These are phyloP conservation scores for Parazoanthus atlanticus DNA, from an alignment of 92 coral and sea anemone genomes.

Conservation along the genomic window DNA sequence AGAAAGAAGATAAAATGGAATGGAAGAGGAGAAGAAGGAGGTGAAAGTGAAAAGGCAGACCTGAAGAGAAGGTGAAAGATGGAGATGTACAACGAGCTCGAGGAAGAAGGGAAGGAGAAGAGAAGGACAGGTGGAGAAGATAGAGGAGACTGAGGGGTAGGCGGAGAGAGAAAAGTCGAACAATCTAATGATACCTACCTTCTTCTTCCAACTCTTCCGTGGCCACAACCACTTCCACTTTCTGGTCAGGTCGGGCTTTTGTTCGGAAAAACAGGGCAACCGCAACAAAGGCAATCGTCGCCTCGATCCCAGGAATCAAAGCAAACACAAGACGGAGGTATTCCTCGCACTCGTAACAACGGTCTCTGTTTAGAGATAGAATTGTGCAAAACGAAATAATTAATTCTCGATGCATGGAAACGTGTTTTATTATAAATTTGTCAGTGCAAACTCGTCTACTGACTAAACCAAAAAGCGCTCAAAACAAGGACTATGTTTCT, in stretches of 20 bases:
- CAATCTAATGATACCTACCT: neutral
- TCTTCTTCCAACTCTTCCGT: neutral
- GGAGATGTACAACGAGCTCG: neutral
- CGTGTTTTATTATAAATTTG: neutral
- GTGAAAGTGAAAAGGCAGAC: too few relatives aligned
- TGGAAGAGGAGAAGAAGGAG: neutral
- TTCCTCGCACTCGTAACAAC: slow-evolving; percentile 67
- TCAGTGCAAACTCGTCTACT: neutral
- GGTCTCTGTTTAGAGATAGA: slow-evolving; percentile 42
- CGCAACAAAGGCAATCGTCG: slow-evolving; percentile 74
- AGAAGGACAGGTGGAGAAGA: too few relatives aligned
- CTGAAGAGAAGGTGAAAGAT: neutral
- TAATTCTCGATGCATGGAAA: neutral
- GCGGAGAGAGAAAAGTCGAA: too few relatives aligned
- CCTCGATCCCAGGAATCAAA: slow-evolving; percentile 86
- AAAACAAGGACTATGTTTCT: too few relatives aligned
- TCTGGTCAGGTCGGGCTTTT: neutral
- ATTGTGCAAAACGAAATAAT: neutral
- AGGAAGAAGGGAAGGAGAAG: neutral
- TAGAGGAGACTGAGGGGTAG: too few relatives aligned
- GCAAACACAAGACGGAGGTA: slow-evolving; percentile 75
- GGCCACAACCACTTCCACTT: slow-evolving; percentile 18
- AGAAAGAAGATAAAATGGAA: neutral
- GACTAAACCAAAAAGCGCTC: neutral
- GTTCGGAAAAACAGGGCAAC: slow-evolving; percentile 72